These are phyloP conservation scores for Tinamus major DNA, from an alignment of 2,797 vertebrate species.

Conservation along the genomic window DNA sequence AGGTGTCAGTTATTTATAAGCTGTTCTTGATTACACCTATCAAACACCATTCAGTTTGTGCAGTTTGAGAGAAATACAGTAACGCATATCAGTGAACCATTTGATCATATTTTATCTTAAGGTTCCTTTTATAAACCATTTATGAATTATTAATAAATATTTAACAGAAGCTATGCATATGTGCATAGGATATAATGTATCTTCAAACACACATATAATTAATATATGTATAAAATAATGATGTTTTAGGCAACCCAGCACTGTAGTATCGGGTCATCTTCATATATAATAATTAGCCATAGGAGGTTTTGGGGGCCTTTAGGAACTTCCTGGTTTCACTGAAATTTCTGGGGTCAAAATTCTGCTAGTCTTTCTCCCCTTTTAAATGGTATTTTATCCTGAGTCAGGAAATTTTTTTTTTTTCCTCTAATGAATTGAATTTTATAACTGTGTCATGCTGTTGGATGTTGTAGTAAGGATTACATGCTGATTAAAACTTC, in stretches of 20 bases:
- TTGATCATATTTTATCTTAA: background rate
- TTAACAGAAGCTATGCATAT: background rate
- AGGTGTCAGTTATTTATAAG: background rate
- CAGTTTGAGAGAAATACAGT: background rate
- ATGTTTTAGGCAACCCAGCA: background rate
- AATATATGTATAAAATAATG: background rate
- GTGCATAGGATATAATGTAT: background rate
- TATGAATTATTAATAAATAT: background rate
- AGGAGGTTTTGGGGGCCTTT: background rate
- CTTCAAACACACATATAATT: background rate
- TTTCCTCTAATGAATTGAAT: background rate
- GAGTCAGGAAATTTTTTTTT: background rate
- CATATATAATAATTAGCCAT: background rate
- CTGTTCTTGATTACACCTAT: background rate
- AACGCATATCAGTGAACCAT: background rate
- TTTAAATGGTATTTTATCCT: background rate
- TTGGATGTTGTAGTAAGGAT: background rate
- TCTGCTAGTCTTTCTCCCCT: background rate
- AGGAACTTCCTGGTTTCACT: background rate
- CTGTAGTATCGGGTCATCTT: background rate
- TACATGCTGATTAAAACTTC: background rate
- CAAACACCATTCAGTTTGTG: background rate
- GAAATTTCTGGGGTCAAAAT: constrained; percentile 14
- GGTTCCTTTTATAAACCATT: background rate
- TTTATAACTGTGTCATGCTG: background rate